Conservation (phyloP, 2,113 vertebrate genomes). For the Crotalus tigris region DNA sequence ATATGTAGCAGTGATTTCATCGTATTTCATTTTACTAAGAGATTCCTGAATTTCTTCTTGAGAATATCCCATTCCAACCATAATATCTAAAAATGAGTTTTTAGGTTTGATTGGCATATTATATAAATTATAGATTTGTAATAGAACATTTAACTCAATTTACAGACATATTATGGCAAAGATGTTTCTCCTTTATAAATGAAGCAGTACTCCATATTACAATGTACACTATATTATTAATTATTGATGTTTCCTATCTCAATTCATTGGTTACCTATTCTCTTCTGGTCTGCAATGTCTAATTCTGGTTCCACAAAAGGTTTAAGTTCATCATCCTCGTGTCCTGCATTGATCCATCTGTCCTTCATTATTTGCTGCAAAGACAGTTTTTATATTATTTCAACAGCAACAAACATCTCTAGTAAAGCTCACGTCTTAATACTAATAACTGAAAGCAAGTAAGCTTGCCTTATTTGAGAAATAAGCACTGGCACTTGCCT, state of each 20-base stretch:
- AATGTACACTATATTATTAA: neutral
- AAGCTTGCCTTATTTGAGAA: neutral
- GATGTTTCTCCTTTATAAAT: neutral
- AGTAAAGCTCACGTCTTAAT: neutral
- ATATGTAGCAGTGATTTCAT: conserved; percentile 97
- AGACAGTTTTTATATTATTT: conserved; percentile 35
- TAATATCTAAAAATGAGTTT: conserved; percentile 79
- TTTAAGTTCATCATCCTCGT: conserved; percentile 95
- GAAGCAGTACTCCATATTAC: neutral
- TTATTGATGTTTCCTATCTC: neutral
- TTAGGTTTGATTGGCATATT: neutral
- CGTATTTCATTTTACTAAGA: conserved; percentile 98
- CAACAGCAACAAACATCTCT: neutral
- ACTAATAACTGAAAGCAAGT: neutral
- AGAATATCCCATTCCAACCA: conserved; percentile 98
- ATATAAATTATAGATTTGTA: neutral
- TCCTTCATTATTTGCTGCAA: conserved; percentile 99
- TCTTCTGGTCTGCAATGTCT: conserved; percentile 96
- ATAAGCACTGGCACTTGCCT: neutral
- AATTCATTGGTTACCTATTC: conserved; percentile 83
- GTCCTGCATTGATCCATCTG: conserved; percentile 96
- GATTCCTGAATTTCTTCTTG: conserved; percentile 97
- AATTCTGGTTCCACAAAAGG: conserved; percentile 92
- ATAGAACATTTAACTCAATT: conserved; percentile 1
- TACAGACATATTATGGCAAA: neutral